Conservation (phyloP, 2,888 invertebrate genomes). For the Tipula vernalis region DNA sequence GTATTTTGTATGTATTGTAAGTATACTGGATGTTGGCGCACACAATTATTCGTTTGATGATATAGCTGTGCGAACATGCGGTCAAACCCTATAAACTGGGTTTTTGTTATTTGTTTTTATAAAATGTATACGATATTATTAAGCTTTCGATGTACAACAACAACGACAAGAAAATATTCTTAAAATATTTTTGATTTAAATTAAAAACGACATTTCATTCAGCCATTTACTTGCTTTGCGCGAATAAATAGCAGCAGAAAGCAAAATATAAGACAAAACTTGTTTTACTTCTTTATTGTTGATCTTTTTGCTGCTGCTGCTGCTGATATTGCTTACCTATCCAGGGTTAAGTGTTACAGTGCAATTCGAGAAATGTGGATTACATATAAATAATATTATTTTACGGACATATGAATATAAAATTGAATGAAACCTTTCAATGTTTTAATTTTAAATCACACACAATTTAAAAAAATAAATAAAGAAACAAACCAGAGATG, state of each 20-base stretch:
- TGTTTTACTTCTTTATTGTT: not conserved
- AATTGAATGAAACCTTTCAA: not conserved
- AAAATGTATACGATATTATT: not conserved
- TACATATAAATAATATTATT: not conserved
- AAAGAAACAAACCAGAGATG: not conserved
- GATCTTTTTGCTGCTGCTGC: not conserved
- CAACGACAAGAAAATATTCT: not conserved
- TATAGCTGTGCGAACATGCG: not conserved
- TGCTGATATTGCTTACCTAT: not conserved
- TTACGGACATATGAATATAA: not conserved
- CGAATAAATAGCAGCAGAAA: not conserved
- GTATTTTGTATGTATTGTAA: not conserved
- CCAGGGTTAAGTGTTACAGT: not conserved
- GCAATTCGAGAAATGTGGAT: not conserved
- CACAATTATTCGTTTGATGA: not conserved
- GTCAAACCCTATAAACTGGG: not conserved
- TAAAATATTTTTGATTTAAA: not conserved
- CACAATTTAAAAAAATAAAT: not conserved
- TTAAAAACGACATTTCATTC: not conserved
- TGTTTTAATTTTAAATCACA: not conserved
- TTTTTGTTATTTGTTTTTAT: not conserved
- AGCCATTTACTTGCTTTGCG: not conserved
- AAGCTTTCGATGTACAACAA: not conserved
- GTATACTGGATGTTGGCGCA: not conserved
- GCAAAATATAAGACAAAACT: not conserved